A percentile compares a stretch with the other conserved stretches of the same genome.
These are phyloP conservation scores for Harlomillsia oculata DNA, from an alignment of 1,140 invertebrate genomes.

Conservation along the genomic window DNA sequence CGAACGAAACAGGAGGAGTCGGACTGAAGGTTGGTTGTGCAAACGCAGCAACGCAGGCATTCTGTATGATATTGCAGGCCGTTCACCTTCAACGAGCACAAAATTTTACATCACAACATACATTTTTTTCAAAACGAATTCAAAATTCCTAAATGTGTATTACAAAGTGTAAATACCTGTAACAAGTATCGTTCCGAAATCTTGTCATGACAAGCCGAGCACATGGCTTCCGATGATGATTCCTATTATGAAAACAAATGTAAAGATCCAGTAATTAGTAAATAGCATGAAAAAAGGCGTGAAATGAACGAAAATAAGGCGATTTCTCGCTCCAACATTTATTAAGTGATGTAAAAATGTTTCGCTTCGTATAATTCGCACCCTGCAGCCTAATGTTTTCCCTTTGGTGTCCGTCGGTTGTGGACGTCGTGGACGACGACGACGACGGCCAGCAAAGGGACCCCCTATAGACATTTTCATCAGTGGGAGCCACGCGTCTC, in stretches of 20 bases:
- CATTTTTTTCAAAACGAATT: not conserved
- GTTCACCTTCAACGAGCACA: slow-evolving; percentile 16
- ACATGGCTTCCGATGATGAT: slow-evolving; percentile 18
- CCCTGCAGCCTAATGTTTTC: too few species aligned
- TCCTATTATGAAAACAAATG: too few species aligned
- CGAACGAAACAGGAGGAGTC: slow-evolving; percentile 35
- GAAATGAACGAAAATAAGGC: too few species aligned
- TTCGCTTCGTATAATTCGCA: too few species aligned
- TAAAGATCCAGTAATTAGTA: too few species aligned
- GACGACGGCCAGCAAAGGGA: not conserved
- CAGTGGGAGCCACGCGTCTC: slow-evolving; percentile 23
- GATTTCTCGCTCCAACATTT: too few species aligned
- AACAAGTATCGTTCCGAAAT: slow-evolving; percentile 25
- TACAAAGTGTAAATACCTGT: slow-evolving; percentile 12
- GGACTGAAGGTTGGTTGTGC: slow-evolving; percentile 30
- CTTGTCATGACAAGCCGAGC: slow-evolving; percentile 24
- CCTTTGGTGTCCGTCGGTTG: too few species aligned
- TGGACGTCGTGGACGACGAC: too few species aligned
- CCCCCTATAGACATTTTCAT: slow-evolving; percentile 25
- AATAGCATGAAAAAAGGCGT: too few species aligned
- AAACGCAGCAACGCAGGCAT: slow-evolving; percentile 34
- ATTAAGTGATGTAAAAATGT: too few species aligned
- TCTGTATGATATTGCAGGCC: slow-evolving; percentile 34
- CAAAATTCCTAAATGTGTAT: not conserved
- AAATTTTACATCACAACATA: not conserved